phyloP scores from a whole-genome alignment of 2,888 invertebrate species.

The Phytoseiulus persimilis region DNA sequence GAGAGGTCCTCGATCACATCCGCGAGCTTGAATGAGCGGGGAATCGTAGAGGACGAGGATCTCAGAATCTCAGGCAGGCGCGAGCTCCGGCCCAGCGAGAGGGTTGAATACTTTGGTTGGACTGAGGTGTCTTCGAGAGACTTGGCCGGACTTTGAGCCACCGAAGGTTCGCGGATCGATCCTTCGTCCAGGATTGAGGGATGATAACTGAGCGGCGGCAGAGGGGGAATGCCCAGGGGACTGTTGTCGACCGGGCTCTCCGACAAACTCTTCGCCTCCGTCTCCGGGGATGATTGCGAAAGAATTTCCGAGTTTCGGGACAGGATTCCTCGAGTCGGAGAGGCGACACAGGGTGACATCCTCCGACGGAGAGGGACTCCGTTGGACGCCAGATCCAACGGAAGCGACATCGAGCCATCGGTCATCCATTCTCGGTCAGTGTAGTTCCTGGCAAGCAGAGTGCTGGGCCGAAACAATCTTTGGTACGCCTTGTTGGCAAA shows the following conservation, averaged over 20 bases:
- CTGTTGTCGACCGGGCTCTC: constrained; percentile 38
- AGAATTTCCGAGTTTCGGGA: constrained; percentile 34
- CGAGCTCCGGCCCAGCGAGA: constrained; percentile 6
- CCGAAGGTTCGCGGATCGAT: constrained; percentile 31
- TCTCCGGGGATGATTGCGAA: constrained; percentile 37
- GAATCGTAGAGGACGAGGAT: constrained; percentile 17
- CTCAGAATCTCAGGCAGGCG: constrained; percentile 24
- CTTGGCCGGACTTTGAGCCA: constrained; percentile 37
- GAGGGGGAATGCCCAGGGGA: constrained; percentile 23
- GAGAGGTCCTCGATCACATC: background rate
- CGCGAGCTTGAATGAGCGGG: constrained; percentile 27
- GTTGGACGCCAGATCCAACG: constrained; percentile 28
- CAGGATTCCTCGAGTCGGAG: constrained; percentile 29
- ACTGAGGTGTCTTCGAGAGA: constrained; percentile 26
- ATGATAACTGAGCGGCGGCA: constrained; percentile 12
- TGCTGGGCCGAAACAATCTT: constrained; percentile 32
- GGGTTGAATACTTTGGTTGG: constrained; percentile 33
- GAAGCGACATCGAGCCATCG: constrained; percentile 33
- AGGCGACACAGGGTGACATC: constrained; percentile 1
- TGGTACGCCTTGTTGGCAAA: constrained; percentile 12
- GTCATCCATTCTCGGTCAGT: constrained; percentile 31
- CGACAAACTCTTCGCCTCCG: constrained; percentile 34
- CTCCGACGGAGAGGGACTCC: constrained; percentile 19
- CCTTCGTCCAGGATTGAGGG: constrained; percentile 32
- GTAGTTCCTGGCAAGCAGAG: constrained; percentile 35